Percentiles rank a stretch among this genome's conserved stretches.
Conservation (phyloP, 2,888 invertebrate genomes). For the Pristionchus exspectatus region DNA sequence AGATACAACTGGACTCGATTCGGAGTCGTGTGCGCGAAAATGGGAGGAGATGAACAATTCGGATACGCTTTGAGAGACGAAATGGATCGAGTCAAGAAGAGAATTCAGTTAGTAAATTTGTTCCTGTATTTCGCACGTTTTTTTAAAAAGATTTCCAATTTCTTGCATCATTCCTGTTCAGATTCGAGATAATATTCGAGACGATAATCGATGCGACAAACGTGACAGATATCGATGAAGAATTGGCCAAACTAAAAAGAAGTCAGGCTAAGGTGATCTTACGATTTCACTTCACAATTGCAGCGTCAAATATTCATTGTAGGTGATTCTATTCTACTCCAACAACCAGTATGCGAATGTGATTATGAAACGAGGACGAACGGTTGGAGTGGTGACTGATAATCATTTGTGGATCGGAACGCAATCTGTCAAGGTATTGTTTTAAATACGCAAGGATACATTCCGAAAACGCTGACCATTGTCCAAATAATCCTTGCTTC, state of each 20-base stretch:
- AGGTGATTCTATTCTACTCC: constrained; percentile 92
- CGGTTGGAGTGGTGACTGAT: constrained; percentile 87
- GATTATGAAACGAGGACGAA: constrained; percentile 88
- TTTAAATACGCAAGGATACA: no score
- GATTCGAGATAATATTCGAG: constrained; percentile 74
- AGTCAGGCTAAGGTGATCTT: constrained; percentile 63
- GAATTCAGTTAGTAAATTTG: constrained; percentile 32
- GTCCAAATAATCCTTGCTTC: not conserved
- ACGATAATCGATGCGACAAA: constrained; percentile 69
- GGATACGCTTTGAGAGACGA: constrained; percentile 69
- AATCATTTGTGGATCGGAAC: constrained; percentile 98
- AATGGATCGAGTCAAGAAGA: constrained; percentile 61
- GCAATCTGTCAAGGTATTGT: constrained; percentile 82
- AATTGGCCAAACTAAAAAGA: constrained; percentile 64
- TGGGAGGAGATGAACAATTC: constrained; percentile 71
- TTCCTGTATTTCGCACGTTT: no score
- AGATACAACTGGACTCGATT: constrained; percentile 85
- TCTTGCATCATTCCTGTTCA: constrained; percentile 54
- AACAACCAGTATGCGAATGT: constrained; percentile 65
- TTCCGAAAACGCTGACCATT: no score
- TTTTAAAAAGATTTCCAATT: not conserved
- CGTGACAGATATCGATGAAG: constrained; percentile 62
- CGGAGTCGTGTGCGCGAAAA: constrained; percentile 75
- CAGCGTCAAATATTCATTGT: constrained; percentile 69
- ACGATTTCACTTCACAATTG: not conserved